Evolutionary conservation across 2,888 invertebrate species (phyloP), one percentile per base, ranked within the genome.

Genomic region (Thymelicus acteon): DNA sequence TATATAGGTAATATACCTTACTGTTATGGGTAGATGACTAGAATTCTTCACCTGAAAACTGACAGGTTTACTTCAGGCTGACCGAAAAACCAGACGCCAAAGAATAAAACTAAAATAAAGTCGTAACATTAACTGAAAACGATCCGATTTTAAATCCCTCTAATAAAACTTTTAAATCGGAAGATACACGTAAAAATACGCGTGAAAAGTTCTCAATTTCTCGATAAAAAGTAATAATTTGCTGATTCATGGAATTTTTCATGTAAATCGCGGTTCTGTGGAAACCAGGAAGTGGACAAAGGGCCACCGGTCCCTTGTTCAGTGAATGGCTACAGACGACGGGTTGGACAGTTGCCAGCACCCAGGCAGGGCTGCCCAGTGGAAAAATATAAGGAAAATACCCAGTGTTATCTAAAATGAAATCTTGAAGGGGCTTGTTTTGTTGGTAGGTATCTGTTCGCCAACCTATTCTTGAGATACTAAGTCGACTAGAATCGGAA

Each of bases 251-350:
- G 60, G 49, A 67, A 60, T n/a, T 4, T 58, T 48, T n/a, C 39
- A 49, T 19, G 31, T 47, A 60, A 15, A 48, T 57, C 8, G 15
- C 7, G 57, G 24, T 67, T 39, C 40, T 64, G 39, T 39, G 48
- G 24, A 48, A 64, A 57, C 44, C 65, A 61, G 61, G 66, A 66
- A 66, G 57, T 31, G 6, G 60, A 60, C 67, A 67, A 67, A 67
- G 60, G 60, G 67, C 48, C 66, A 60, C 60, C 40, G 60, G 39
- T 52, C 60, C 65, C 65, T 65, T 67, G 67, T 60, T 67, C 67
- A 19, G 13, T 60, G 58, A 66, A 66, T 66, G 65, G 54, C 44
- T 7, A 57, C 54, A 65, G 60, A 44, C 15, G 67, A 67, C 48
- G 49, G 13, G 19, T 67, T 67, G 67, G 67, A 60, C 19, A 13